Evolutionary conservation across 2,113 vertebrate genomes (phyloP).

Genomic region (Aix galericulata): DNA sequence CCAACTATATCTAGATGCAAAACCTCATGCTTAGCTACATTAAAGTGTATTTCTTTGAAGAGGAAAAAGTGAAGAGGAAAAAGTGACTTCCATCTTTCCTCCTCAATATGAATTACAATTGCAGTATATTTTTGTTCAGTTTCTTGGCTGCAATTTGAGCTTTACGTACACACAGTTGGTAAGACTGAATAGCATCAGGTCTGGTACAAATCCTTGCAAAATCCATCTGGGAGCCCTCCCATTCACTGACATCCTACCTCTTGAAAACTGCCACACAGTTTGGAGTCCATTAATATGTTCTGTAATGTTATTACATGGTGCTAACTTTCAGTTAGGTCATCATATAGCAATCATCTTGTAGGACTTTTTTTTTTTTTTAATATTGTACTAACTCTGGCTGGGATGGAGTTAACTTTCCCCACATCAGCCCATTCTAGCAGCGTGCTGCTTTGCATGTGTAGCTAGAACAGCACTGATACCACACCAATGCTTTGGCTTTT

Average conservation of each 20-base stretch:
- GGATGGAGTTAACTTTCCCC: too few species aligned
- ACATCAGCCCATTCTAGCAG: too few species aligned
- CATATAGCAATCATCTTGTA: not conserved
- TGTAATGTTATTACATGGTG: not conserved
- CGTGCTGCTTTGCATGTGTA: too few species aligned
- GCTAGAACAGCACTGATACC: too few species aligned
- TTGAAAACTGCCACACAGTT: not conserved
- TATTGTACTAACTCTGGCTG: too few species aligned
- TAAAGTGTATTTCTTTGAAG: not conserved
- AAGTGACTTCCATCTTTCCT: not conserved
- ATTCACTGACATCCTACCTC: not conserved
- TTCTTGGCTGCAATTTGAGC: not conserved
- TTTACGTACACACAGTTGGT: not conserved
- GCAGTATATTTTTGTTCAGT: not conserved
- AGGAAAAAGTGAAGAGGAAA: not conserved
- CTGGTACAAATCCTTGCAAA: not conserved
- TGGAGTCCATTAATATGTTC: not conserved
- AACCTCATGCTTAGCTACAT: not conserved
- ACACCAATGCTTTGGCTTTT: too few species aligned
- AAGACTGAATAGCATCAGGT: not conserved
- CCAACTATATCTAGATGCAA: not conserved
- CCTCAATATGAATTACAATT: not conserved
- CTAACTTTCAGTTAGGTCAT: not conserved
- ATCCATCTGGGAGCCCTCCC: not conserved
- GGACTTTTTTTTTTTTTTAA: not conserved